Evolutionary conservation across 1,140 invertebrate species (phyloP), one percentile per base, ranked within the genome.

Genomic region (Trichogramma pretiosum): DNA sequence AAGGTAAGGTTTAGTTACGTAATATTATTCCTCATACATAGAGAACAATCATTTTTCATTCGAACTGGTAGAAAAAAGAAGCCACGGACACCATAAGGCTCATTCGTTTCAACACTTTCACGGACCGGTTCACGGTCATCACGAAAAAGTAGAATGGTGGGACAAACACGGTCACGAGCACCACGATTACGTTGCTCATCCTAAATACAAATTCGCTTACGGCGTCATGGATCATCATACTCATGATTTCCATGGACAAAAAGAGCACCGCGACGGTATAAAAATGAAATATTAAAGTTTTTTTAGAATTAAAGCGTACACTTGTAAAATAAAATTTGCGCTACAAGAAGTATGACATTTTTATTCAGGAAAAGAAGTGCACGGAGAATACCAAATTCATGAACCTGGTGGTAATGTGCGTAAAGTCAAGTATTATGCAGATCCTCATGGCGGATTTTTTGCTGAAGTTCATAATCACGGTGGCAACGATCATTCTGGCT

Each of bases 381-480:
- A 50, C 1, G 63, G 62, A 2, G 55, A 66, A 43, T 73, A 63
- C 37, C 58, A 63, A 3, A 54, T 67, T 13, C 55, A 64, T 9
- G 61, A 68, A 23, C 61, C 66, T 7, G 67, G 68, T 33, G 67
- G 67, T 18, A 64, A 64, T 36, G 38, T 64, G 5, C 60, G 67
- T n/a, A 59, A 48, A 7, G 65, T 70, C 4, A 59, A 65, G 38
- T 73, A 72, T 47, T 56, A 61, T 36, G 55, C 65, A 2, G 61
- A 70, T 50, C 59, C 57, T 23, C 54, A 64, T 9, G 57, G 58
- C 9, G 64, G 63, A 18, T 66, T 67, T 47, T 56, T 60, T 35
- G 63, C 63, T 1, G 55, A 63, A 17, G 59, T 67, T 18, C 48
- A 62, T 19, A 63, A 72, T 52, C 64, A 74, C 22, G 74, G 75